phyloP scores from a whole-genome alignment of 2,888 invertebrate genomes.

The Lasioglossum calceatum region DNA sequence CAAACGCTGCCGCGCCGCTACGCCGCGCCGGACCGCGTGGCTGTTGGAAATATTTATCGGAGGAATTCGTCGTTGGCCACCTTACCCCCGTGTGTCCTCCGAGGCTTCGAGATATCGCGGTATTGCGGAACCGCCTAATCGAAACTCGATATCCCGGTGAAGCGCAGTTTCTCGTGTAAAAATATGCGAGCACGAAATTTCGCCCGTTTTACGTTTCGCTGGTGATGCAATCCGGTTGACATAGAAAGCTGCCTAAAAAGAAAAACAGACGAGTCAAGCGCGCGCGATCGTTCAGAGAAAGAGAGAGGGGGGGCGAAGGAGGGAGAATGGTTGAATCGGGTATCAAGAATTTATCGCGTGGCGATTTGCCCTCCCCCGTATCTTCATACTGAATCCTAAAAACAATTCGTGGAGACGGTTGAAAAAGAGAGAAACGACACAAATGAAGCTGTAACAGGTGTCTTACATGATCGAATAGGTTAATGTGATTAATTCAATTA shows the following conservation, averaged over 20 bases:
- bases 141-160: constrained; percentile 43
- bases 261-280: neutral
- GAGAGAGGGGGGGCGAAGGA: neutral
- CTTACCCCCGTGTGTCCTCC: neutral
- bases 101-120: neutral
- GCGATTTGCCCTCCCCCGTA: neutral
- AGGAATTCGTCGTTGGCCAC: neutral
- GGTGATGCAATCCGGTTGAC: constrained; percentile 38
- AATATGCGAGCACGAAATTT: constrained; percentile 46
- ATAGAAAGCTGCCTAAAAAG: constrained; percentile 2
- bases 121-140: constrained; percentile 4
- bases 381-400: neutral
- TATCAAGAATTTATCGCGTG: constrained; percentile 13
- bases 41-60: constrained; percentile 2
- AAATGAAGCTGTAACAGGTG: neutral
- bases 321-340: neutral
- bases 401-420: constrained; percentile 22
- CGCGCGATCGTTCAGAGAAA: neutral
- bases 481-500: neutral
- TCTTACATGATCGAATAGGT: neutral
- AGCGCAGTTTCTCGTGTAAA: constrained; percentile 33
- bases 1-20: neutral
- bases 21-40: neutral
- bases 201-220: constrained; percentile 35
- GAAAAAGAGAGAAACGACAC: too few relatives aligned